Base-by-base conservation (phyloP, 2,797 vertebrate genomes). In the Mustela erminea region DNA sequence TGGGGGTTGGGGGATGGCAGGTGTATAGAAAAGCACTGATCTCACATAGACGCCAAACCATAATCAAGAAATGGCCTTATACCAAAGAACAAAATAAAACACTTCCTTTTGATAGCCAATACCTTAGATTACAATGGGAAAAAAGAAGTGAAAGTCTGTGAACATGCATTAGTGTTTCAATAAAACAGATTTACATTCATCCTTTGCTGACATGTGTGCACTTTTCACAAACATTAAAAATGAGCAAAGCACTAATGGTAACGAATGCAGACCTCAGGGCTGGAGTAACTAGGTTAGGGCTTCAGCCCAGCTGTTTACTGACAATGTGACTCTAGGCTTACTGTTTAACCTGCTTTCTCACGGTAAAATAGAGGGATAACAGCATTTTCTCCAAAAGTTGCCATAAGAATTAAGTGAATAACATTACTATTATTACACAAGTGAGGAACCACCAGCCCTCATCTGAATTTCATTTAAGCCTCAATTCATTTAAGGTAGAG, bases 401-500 rank as follows among this genome's bases (percentile, higher is more conserved):
- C 66, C 85, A n/a, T 56, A 95, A 95, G 15, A 91, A 82, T 32
- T 88, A 62, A 81, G 58, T 62, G 29, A 89, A 56, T 80, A 70
- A 52, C 21, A 72, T n/a, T 72, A 58, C 9, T 43, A 85, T n/a
- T 90, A 92, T 35, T 68, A n/a, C 35, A 68, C 68, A 20, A 88
- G 52, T 32, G 17, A 13, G 74, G 95, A 95, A 68, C n/a, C 41
- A 68, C 27, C n/a, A 95, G 46, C 4, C 29, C 49, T 92, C 58
- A 92, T n/a, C 27, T 95, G 18, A 93, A 95, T 87, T 95, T 94
- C 84, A 95, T 38, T 85, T 95, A 95, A 95, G 58, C 27, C 54
- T 95, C 80, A 95, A 90, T 60, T 91, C 32, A 95, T 86, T 87
- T 95, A 72, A 68, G 81, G 92, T 77, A 92, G 41, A 87, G 4